Percentiles rank a stretch among this genome's conserved stretches.
phyloP scores from a whole-genome alignment of 1,140 invertebrate genomes.

The Platorchestia sp. region DNA sequence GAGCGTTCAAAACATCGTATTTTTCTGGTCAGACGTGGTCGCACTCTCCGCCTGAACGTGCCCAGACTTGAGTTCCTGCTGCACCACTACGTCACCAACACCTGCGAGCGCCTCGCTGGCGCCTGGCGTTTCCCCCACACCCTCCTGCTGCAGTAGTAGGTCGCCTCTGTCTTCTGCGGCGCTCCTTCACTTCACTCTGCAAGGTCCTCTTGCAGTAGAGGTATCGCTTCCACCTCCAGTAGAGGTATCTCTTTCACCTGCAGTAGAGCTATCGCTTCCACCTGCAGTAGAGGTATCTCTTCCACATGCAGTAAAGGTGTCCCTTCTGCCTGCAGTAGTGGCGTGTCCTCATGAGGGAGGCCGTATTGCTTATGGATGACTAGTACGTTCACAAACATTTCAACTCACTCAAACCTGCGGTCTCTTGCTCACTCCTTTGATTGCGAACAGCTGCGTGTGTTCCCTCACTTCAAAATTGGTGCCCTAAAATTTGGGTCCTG shows the following conservation, averaged over 20 bases:
- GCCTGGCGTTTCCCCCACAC: neutral
- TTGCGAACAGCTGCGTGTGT: neutral
- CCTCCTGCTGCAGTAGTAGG: neutral
- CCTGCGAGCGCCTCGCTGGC: neutral
- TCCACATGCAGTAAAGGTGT: no score
- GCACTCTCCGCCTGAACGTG: neutral
- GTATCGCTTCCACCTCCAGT: no score
- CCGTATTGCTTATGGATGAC: no score
- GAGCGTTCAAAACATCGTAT: no score
- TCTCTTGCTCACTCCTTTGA: no score
- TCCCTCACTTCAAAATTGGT: no score
- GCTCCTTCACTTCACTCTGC: neutral
- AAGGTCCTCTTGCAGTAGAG: no score
- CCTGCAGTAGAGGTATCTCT: no score
- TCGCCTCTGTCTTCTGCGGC: neutral
- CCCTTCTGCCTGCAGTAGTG: no score
- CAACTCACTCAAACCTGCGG: no score
- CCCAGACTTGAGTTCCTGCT: neutral
- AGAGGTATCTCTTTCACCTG: neutral
- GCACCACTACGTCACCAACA: slow-evolving; percentile 25
- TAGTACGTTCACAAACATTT: no score
- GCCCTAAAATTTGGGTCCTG: neutral
- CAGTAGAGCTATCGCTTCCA: neutral
- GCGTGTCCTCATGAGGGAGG: no score
- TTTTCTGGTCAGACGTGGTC: neutral